Percentiles rank a stretch among this genome's conserved stretches.
Conservation (phyloP, 2,797 vertebrate species). For the Tragelaphus eurycerus region DNA sequence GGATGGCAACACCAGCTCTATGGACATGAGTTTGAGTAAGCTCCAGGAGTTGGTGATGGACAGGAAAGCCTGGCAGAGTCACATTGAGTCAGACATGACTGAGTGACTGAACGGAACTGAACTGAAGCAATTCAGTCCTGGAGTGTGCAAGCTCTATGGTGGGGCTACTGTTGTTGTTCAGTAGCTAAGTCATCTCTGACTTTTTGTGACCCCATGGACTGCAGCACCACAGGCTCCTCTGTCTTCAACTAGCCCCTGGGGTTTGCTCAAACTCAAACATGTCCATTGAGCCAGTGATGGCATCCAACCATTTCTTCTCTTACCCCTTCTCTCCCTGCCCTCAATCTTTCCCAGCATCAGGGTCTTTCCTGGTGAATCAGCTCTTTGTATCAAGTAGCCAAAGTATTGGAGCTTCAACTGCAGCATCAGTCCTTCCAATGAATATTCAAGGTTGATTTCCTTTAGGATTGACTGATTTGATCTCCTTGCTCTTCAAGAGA, state of each 20-base stretch:
- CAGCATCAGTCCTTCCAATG: neutral
- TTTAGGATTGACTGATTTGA: neutral
- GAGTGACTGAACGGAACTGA: neutral
- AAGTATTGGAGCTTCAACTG: neutral
- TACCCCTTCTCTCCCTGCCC: neutral
- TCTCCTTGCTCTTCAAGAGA: neutral
- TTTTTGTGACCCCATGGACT: neutral
- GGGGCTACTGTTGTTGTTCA: neutral
- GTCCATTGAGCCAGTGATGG: neutral
- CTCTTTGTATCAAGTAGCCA: neutral
- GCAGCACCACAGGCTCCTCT: neutral
- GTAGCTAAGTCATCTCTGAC: neutral
- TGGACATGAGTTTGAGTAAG: neutral
- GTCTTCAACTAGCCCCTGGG: neutral
- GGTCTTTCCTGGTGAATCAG: neutral
- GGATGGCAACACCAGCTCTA: neutral
- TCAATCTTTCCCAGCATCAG: neutral
- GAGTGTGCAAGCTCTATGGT: neutral
- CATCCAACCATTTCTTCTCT: neutral
- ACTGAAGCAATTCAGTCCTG: neutral
- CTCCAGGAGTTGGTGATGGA: neutral
- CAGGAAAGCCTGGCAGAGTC: neutral
- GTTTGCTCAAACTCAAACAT: neutral
- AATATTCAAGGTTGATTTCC: neutral
- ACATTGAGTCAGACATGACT: neutral